Evolutionary conservation across 2,797 vertebrate genomes (phyloP), one percentile per base, ranked within the genome.

Genomic region (Enteromius radiatus): DNA sequence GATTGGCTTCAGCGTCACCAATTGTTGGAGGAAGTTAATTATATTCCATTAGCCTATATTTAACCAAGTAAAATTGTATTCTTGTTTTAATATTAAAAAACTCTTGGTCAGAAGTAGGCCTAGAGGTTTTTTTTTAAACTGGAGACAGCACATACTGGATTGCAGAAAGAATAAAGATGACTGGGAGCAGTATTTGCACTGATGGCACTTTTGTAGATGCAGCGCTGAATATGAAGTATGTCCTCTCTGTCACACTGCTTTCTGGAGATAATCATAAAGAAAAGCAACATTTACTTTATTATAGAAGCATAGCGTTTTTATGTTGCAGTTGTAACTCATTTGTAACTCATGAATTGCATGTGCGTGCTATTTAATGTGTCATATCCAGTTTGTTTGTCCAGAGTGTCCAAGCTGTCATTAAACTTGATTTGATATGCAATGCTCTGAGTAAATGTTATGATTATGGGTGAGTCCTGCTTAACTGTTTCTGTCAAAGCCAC

Each of bases 181-280:
- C 33, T 15, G 31, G 21, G 5, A 83, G 0, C 52, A 43, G 76
- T 23, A 87, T 74, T 31, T 73, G 38, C 12, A 78, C 11, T 3
- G 87, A 85, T 1, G 81, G 3, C 21, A 73, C 70, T 23, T 36
- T 4, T 5, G 86, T 33, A 1, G 92, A 84, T 17, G 90, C 89
- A 4, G 64, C 21, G 59, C 28, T 92, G 79, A 85, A 92, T 54
- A 43, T 80, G 69, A 93, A 91, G 86, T 88, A 82, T 0, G 90
- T 90, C 31, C 1, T 84, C 21, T 4, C 76, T 0, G 8, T 84
- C 82, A 93, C 84, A 0, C 1, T 28, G 9, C 43, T 91, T 91
- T 86, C 33, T 91, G 89, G 67, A 88, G 63, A 85, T 5, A 9
- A 67, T 28, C 19, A 76, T 4, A 76, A 71, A 21, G 43, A n/a